These are phyloP conservation scores for Sapayoa aenigma DNA, from an alignment of 2,113 vertebrate genomes.

Conservation along the genomic window DNA sequence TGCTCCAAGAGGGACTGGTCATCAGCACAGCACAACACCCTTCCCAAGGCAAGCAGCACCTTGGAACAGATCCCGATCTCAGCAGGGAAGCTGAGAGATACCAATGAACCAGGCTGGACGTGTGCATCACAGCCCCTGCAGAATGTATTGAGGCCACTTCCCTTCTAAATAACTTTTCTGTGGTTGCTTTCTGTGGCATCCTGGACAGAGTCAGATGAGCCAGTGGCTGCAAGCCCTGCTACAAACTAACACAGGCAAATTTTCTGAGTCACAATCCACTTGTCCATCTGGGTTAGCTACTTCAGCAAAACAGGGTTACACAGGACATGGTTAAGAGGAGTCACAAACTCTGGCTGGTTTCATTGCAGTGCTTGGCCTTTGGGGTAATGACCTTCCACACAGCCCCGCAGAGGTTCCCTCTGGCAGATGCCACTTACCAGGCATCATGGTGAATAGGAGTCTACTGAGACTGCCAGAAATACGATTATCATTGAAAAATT, in stretches of 20 bases:
- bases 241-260: neutral
- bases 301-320: neutral
- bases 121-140: neutral
- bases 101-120: rapidly evolving
- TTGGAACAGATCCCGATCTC: rapidly evolving
- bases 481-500: neutral
- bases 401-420: neutral
- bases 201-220: too few species aligned
- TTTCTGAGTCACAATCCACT: neutral
- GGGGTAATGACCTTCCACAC: rapidly evolving
- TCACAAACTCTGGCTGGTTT: neutral
- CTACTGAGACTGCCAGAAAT: neutral
- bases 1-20: neutral
- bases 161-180: neutral
- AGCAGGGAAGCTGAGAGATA: neutral
- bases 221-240: too few species aligned
- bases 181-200: neutral
- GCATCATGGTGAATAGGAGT: neutral
- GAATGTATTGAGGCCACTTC: neutral
- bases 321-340: neutral
- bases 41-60: neutral
- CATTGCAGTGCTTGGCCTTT: neutral
- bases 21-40: neutral
- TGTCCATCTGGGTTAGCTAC: neutral
- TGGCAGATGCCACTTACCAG: neutral